Base-by-base conservation (phyloP, 2,113 vertebrate genomes). In the Seriola dumerili region DNA sequence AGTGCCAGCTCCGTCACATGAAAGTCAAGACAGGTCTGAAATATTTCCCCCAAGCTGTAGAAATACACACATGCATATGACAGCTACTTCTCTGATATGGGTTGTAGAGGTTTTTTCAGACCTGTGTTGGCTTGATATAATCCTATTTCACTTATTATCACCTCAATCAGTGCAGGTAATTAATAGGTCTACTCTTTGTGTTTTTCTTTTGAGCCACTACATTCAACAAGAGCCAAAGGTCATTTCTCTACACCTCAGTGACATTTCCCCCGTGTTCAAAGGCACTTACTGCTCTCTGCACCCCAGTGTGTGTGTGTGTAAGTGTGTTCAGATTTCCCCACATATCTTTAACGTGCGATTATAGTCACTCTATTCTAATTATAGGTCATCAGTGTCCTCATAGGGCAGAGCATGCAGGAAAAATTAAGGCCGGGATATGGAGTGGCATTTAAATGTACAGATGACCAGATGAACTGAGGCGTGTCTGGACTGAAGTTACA, bases 391-490 rank as follows among this genome's bases (percentile, higher is more conserved):
- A 0, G 76, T 58, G 44, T 85, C 71, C 71, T 85, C 6, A 19
- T 40, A 77, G 13, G 44, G 63, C 50, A 23, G 66, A 29, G 57
- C 54, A 72, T 44, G 52, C 36, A 29, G 38, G 58, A n/a, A 64
- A 80, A 88, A 88, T 88, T 57, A 88, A 84, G 71, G 78, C 58
- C 88, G 70, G 80, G 61, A 66, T 38, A 70, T 36, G 17, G 58
- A 79, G 81, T 72, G 86, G 77, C 81, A 90, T 93, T 92, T 85
- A 67, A 86, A 83, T 40, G 76, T 80, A 85, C 67, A 78, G 76
- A 89, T 89, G 89, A 90, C 46, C 83, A 89, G 89, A 89, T 91
- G 83, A 91, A 85, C 32, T n/a, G 75, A 85, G 85, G 67, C 64
- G 10, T 78, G 89, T 61, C 80, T 48, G 64, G 80, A 70, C 73